Evolutionary conservation across 2,797 vertebrate genomes (phyloP), one percentile per base, ranked within the genome.

Genomic region (Anisognathus igniventris): DNA sequence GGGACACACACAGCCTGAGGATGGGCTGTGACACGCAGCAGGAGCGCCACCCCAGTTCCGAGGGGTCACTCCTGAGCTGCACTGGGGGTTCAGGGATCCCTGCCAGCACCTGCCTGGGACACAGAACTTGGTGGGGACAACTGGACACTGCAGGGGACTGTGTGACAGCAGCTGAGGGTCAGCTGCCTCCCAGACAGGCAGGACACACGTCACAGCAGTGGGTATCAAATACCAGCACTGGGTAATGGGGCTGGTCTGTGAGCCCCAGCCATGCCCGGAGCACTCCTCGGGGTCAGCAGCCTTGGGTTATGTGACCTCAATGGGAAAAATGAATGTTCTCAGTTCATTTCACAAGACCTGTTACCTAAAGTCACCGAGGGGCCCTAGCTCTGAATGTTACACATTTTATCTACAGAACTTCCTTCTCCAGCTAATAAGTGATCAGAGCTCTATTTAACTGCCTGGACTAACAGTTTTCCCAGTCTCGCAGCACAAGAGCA

Each of bases 21-120:
- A 25, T 2, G 3, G 48, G 56, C 70, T 50, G 13, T 4, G 21
- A 45, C 24, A 20, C 0, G 1, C 30, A 4, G 6, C 4, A 0
- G 5, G 6, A 25, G 33, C 2, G 20, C n/a, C 3, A 12, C 50
- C 17, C 50, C 1, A 58, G 27, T 51, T 18, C n/a, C 3, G 4
- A 4, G 7, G 14, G 25, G 3, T 8, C n/a, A 1, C 2, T 12
- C 3, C 45, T 21, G 19, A 3, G 75, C 39, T 35, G 5, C 4
- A 3, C 0, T 17, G 22, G 2, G 51, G 57, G 23, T 3, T 35
- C n/a, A 7, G 22, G 35, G 76, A 21, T 22, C 51, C 51, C 47
- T 51, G 19, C 14, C 57, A 61, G 42, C 31, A 12, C 15, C 42
- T 6, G 2, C 5, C 2, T 9, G 39, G 35, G 31, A 35, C 19